Evolutionary conservation across 2,888 invertebrate genomes (phyloP).

Genomic region (Diaprepes abbreviatus): DNA sequence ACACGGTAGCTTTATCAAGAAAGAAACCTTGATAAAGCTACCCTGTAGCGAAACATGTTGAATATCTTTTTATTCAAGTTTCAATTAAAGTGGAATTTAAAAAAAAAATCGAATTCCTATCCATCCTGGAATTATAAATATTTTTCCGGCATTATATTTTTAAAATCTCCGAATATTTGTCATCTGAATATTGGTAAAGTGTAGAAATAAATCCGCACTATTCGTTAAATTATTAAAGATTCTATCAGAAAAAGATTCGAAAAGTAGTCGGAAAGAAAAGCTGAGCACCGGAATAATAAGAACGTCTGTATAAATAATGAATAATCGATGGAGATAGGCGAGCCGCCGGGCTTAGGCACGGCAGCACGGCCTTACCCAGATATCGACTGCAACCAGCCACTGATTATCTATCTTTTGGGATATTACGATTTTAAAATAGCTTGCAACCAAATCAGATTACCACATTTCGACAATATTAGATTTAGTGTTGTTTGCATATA

Average conservation of each 20-base stretch:
- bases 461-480: too few species aligned
- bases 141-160: too few species aligned
- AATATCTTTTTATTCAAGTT: too few species aligned
- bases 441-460: constrained; percentile 48
- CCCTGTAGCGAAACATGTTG: too few species aligned
- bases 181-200: neutral
- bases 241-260: constrained; percentile 23
- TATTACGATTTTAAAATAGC: constrained; percentile 52
- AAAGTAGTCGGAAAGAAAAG: constrained; percentile 54
- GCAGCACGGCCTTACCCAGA: constrained; percentile 64
- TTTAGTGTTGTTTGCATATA: too few species aligned
- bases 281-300: constrained; percentile 66
- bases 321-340: constrained; percentile 68
- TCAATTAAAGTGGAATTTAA: too few species aligned
- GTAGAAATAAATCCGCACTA: neutral
- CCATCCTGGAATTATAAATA: too few species aligned
- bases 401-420: constrained; percentile 57
- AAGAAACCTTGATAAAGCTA: too few species aligned
- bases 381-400: constrained; percentile 63
- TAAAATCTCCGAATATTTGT: too few species aligned
- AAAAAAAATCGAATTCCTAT: too few species aligned
- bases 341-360: constrained; percentile 63
- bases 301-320: constrained; percentile 69
- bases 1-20: too few species aligned
- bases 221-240: constrained; percentile 26